A percentile compares a stretch with the other conserved stretches of the same genome.
Evolutionary conservation across 2,113 vertebrate species (phyloP).

Genomic region (Etheostoma cragini): DNA sequence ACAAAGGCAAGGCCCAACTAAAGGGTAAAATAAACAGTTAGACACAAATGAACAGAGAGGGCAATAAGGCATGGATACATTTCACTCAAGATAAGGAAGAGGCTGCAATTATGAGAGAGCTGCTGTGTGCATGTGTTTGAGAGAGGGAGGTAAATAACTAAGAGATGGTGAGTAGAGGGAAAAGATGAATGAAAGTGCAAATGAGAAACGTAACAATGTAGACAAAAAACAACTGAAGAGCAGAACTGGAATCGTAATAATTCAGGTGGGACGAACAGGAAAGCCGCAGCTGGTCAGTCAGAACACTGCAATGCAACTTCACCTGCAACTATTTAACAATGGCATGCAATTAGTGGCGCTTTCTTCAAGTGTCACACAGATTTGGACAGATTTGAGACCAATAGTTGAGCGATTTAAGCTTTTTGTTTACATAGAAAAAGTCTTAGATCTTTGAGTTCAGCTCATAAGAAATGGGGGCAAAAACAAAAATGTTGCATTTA

Average conservation of each 20-base stretch:
- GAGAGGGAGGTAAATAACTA: not conserved
- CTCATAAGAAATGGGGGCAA: no score
- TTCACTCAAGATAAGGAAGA: not conserved
- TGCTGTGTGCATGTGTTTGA: no score
- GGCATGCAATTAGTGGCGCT: not conserved
- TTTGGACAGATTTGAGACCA: no score
- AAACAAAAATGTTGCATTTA: no score
- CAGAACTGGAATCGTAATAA: not conserved
- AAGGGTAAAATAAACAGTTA: constrained; percentile 16
- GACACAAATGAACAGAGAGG: constrained; percentile 12
- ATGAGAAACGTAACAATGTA: not conserved
- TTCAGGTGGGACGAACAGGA: not conserved
- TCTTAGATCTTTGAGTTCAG: no score
- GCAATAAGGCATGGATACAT: constrained; percentile 7
- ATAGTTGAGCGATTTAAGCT: no score
- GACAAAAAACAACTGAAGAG: not conserved
- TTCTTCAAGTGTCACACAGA: not conserved
- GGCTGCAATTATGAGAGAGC: not conserved
- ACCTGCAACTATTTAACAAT: not conserved
- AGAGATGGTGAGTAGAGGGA: not conserved
- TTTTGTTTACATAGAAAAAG: no score
- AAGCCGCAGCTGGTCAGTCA: not conserved
- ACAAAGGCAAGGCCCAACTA: not conserved
- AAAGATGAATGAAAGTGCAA: not conserved
- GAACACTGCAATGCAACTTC: not conserved